Percentiles rank a stretch among this genome's conserved stretches.
Evolutionary conservation across 2,113 vertebrate genomes (phyloP).

Genomic region (Grus americana): DNA sequence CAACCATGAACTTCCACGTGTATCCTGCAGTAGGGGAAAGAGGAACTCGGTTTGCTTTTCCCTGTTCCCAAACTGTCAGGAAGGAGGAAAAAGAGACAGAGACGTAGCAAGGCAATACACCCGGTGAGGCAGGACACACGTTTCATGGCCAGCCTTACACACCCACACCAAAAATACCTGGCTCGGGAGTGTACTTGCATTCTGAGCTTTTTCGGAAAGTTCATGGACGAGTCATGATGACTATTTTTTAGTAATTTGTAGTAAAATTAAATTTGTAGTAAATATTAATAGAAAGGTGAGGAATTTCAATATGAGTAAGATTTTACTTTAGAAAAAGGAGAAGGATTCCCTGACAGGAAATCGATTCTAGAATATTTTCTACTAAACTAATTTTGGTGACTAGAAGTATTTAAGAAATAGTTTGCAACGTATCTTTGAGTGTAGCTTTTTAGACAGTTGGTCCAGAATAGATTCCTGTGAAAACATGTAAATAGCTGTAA

Average conservation of each 20-base stretch:
- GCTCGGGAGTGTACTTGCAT: not conserved
- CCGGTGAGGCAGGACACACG: not conserved
- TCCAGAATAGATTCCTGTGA: not conserved
- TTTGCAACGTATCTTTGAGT: not conserved
- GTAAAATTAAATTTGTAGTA: not conserved
- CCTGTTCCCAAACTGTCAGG: not conserved
- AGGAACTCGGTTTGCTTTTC: not conserved
- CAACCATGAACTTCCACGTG: not conserved
- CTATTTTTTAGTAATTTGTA: not conserved
- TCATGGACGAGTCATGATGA: not conserved
- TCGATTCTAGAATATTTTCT: not conserved
- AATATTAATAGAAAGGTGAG: not conserved
- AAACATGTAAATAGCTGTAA: not conserved
- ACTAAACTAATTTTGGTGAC: not conserved
- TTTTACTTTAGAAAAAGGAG: not conserved
- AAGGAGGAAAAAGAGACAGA: not conserved
- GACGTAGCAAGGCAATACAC: rapidly evolving
- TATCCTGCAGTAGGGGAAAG: not conserved
- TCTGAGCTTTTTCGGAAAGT: not conserved
- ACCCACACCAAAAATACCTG: not conserved
- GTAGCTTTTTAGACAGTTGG: not conserved
- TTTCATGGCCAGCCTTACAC: not conserved
- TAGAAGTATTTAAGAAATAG: not conserved
- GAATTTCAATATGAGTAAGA: not conserved
- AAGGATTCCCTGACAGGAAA: not conserved